Evolutionary conservation across 2,888 invertebrate genomes (phyloP).

Genomic region (Leptinotarsa haldemani): DNA sequence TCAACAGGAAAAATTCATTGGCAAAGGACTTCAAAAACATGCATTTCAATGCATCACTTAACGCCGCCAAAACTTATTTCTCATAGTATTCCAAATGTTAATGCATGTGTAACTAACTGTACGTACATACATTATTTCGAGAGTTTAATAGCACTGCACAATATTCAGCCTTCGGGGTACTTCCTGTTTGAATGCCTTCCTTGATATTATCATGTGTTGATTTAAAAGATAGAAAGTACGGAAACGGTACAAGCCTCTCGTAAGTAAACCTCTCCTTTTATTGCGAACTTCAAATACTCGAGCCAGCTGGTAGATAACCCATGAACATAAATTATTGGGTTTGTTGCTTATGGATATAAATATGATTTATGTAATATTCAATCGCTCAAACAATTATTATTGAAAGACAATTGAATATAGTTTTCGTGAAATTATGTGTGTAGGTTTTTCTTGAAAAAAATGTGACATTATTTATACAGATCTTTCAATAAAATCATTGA

Average conservation of each 20-base stretch:
- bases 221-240: slow-evolving; percentile 36
- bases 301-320: slow-evolving; percentile 29
- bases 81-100: slow-evolving; percentile 1
- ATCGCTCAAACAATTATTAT: neutral
- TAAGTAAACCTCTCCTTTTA: slow-evolving; percentile 28
- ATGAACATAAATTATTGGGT: slow-evolving; percentile 30
- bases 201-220: slow-evolving; percentile 31
- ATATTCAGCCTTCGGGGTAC: slow-evolving; percentile 28
- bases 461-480: too few relatives aligned
- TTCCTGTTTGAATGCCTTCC: slow-evolving; percentile 35
- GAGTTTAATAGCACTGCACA: slow-evolving; percentile 28
- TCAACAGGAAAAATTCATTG: neutral
- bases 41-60: neutral
- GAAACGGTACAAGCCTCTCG: slow-evolving; percentile 23
- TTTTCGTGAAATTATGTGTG: too few relatives aligned
- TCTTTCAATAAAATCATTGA: too few relatives aligned
- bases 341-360: slow-evolving; percentile 23
- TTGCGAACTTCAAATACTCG: slow-evolving; percentile 17
- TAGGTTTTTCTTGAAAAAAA: too few relatives aligned
- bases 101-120: slow-evolving; percentile 24
- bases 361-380: slow-evolving; percentile 29
- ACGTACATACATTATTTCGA: slow-evolving; percentile 32
- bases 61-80: neutral
- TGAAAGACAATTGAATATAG: too few relatives aligned
- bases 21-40: neutral